phyloP scores from a whole-genome alignment of 2,797 vertebrate species.

The Steatocranus sp. region DNA sequence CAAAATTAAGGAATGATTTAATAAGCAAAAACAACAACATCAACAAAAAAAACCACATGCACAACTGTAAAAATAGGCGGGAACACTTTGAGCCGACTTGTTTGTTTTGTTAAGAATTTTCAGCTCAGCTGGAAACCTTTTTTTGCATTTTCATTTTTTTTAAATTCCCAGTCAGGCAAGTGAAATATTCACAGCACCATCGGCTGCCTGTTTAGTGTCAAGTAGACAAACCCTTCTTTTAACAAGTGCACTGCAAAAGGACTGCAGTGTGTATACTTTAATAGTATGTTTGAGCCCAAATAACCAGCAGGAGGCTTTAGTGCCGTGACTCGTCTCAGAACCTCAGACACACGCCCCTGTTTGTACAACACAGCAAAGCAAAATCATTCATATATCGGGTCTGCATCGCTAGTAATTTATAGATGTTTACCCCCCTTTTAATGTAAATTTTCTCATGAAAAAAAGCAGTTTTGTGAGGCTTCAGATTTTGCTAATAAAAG shows the following conservation, averaged over 20 bases:
- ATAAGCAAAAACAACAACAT: neutral
- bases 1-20: neutral
- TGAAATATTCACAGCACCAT: neutral
- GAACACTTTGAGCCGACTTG: neutral
- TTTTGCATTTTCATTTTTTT: neutral
- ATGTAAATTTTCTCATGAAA: neutral
- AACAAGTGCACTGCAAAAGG: neutral
- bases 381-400: neutral
- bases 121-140: neutral
- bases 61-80: neutral
- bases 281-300: slow-evolving; percentile 1
- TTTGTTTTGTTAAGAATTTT: neutral
- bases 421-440: neutral
- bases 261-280: slow-evolving; percentile 31
- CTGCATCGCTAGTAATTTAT: neutral
- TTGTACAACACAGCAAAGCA: neutral
- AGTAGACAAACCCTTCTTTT: neutral
- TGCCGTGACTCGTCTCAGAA: neutral
- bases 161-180: neutral
- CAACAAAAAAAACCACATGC: neutral
- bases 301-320: slow-evolving; percentile 30
- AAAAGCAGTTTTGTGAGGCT: slow-evolving; percentile 9
- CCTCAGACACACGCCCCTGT: neutral
- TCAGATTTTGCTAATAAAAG: slow-evolving; percentile 67
- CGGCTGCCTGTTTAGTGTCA: slow-evolving; percentile 25